phyloP scores from a whole-genome alignment of 1,140 invertebrate genomes.

The Hycleus cichorii region DNA sequence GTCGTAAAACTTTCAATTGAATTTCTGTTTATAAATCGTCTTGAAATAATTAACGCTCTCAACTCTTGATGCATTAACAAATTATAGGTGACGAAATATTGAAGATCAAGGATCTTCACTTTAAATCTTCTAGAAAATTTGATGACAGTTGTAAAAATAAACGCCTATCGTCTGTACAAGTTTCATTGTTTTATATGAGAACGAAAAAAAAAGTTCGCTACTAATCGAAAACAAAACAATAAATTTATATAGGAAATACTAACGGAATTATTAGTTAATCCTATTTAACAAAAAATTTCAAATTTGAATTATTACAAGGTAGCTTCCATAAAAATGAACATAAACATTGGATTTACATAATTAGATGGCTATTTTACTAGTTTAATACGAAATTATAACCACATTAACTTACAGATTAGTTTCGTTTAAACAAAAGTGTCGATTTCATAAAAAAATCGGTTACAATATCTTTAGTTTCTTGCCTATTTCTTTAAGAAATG shows the following conservation, averaged over 20 bases:
- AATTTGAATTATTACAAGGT: too few species aligned
- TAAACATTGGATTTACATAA: slow-evolving; percentile 12
- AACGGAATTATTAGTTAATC: too few species aligned
- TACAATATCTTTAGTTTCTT: too few species aligned
- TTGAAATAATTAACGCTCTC: slow-evolving; percentile 19
- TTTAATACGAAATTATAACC: background rate
- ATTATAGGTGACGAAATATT: slow-evolving; percentile 20
- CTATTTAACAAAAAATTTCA: too few species aligned
- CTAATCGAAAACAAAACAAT: too few species aligned
- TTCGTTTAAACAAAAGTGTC: background rate
- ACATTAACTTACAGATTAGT: background rate
- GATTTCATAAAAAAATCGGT: background rate
- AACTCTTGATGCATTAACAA: slow-evolving; percentile 13
- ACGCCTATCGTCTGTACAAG: too few species aligned
- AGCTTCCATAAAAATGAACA: background rate
- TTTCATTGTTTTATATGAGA: too few species aligned
- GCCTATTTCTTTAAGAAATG: too few species aligned
- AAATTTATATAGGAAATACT: too few species aligned
- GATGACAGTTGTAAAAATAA: too few species aligned
- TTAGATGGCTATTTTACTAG: slow-evolving; percentile 2
- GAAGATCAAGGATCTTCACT: slow-evolving; percentile 2
- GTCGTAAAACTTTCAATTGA: slow-evolving; percentile 17
- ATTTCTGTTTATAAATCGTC: slow-evolving; percentile 17
- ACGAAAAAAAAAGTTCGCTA: too few species aligned
- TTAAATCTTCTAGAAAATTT: slow-evolving; percentile 16